Percentiles rank a stretch among this genome's conserved stretches.
These are phyloP conservation scores for Centroberyx gerrardi DNA, from an alignment of 2,797 vertebrate species.

Conservation along the genomic window DNA sequence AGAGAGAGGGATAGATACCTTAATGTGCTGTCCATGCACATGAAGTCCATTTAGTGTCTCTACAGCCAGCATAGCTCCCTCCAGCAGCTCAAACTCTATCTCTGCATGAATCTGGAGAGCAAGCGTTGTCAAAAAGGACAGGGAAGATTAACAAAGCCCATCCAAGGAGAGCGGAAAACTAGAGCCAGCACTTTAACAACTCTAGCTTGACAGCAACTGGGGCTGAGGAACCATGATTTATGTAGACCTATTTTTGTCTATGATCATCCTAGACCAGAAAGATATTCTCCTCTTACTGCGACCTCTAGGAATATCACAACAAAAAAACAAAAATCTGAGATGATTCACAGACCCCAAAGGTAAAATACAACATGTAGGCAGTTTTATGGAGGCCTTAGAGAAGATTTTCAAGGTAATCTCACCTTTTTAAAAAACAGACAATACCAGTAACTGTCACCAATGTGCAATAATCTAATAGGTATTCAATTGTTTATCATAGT, in stretches of 20 bases:
- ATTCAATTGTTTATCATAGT: neutral
- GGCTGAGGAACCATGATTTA: too few species aligned
- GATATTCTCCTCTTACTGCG: too few species aligned
- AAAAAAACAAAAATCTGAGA: too few species aligned
- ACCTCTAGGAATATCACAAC: neutral
- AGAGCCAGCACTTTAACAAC: neutral
- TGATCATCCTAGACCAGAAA: too few species aligned
- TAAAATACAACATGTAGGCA: too few species aligned
- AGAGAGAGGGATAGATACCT: slow-evolving; percentile 75
- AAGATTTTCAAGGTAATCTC: too few species aligned
- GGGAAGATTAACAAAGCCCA: neutral
- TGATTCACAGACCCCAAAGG: too few species aligned
- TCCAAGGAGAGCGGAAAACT: neutral
- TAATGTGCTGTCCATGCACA: slow-evolving; percentile 83
- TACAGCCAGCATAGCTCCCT: slow-evolving; percentile 88
- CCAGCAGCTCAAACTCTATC: slow-evolving; percentile 87
- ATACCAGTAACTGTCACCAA: too few species aligned
- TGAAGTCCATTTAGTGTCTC: slow-evolving; percentile 80
- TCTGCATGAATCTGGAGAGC: slow-evolving; percentile 86
- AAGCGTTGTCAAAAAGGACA: slow-evolving; percentile 14
- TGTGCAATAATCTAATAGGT: neutral
- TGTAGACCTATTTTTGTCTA: too few species aligned
- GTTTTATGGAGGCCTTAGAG: too few species aligned
- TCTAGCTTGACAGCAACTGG: neutral
- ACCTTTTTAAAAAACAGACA: too few species aligned